Base-by-base conservation (phyloP, 2,888 invertebrate genomes). In the Nomada ruficornis region DNA sequence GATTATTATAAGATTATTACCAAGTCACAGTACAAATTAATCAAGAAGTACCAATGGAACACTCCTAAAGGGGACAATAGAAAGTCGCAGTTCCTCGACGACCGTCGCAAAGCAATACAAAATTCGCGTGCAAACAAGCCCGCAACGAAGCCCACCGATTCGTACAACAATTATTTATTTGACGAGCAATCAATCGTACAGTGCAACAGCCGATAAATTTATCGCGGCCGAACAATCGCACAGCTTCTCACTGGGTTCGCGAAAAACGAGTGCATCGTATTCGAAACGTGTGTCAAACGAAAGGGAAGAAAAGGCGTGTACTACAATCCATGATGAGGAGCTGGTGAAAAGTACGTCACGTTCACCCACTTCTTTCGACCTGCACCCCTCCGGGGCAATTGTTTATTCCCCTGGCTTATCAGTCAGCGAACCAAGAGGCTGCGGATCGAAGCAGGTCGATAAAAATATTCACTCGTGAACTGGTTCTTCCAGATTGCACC, bases 381-480 rank as follows among this genome's bases (percentile, higher is more conserved):
- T 29, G 23, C 68, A 64, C 55, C 68, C 69, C 57, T 69, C 4
- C 47, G 29, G 11, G 60, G 13, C 69, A 63, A 79, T 79, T 82
- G 63, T 79, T 79, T 60, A 70, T 83, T 64, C 64, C 65, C 52
- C n/a, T 42, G 60, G 42, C 44, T 71, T 82, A 72, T 77, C 62
- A 63, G 13, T 44, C 55, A 50, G 1, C 55, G 55, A 69, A 23
- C 57, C 44, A 47, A 60, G 11, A 67, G 44, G 13, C 67, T 44
- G 11, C n/a, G 3, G 57, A 36, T 73, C 57, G 60, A 63, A 63
- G 44, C 57, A 26, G 50, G 15, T 62, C 59, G 59, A 70, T 65
- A 60, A 59, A 70, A 76, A 63, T 69, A 52, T 59, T 77, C 44
- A 10, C 57, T 15, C 9, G 13, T 65, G 36, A 42, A 55, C 54